Evolutionary conservation across 2,888 invertebrate species (phyloP).

Genomic region (Rhyacophila evoluta): DNA sequence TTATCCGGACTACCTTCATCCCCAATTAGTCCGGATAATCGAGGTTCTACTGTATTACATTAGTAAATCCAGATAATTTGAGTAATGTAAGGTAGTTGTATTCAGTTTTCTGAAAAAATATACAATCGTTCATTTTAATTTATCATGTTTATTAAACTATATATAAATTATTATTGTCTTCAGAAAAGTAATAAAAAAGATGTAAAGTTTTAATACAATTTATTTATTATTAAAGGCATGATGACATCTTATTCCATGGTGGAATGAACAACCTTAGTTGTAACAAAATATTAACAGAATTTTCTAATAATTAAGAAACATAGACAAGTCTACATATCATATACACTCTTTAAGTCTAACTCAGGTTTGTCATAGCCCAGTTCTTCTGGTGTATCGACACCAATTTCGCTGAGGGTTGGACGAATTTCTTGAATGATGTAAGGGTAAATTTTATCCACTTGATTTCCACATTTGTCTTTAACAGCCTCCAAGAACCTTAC

Average conservation of each 20-base stretch:
- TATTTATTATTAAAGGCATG: background rate
- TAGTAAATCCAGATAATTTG: too few relatives aligned
- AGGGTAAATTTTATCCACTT: slow-evolving; percentile 84
- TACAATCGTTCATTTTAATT: too few relatives aligned
- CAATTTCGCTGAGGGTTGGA: slow-evolving; percentile 93
- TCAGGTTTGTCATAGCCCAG: slow-evolving; percentile 98
- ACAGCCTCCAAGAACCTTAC: slow-evolving; percentile 93
- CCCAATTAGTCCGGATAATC: too few relatives aligned
- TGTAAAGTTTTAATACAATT: background rate
- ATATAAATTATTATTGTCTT: too few relatives aligned
- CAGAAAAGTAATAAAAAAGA: too few relatives aligned
- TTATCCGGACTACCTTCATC: too few relatives aligned
- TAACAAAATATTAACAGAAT: background rate
- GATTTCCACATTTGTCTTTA: slow-evolving; percentile 87
- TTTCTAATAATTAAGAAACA: background rate
- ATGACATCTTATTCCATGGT: background rate
- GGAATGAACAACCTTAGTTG: background rate
- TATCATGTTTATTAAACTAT: too few relatives aligned
- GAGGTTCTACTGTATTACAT: too few relatives aligned
- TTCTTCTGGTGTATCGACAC: slow-evolving; percentile 94
- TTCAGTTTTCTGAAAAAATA: too few relatives aligned
- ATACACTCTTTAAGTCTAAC: slow-evolving; percentile 82
- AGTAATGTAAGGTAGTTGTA: too few relatives aligned
- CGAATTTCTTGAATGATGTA: slow-evolving; percentile 90
- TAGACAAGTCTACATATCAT: slow-evolving; percentile 70